These are phyloP conservation scores for Blastomussa wellsi DNA, from an alignment of 92 coral and sea anemone genomes.

Conservation along the genomic window DNA sequence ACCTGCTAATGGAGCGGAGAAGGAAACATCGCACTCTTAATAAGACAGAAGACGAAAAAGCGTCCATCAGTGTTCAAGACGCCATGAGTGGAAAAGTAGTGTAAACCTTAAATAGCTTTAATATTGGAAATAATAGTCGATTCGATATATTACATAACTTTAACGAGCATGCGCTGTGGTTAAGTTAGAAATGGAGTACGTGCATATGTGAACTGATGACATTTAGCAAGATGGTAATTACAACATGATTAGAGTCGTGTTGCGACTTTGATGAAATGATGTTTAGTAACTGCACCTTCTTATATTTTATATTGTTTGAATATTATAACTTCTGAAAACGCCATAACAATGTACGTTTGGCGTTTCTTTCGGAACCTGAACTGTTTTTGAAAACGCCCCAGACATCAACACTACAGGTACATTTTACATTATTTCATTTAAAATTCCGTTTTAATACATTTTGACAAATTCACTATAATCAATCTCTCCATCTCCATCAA, in stretches of 20 bases:
- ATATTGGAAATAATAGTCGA: neutral
- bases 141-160: neutral
- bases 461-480: conserved; percentile 90
- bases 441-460: conserved; percentile 32
- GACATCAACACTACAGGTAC: neutral
- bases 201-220: neutral
- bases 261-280: neutral
- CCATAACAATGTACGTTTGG: neutral
- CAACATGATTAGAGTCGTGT: too few species aligned
- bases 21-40: neutral
- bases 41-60: neutral
- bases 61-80: conserved; percentile 18
- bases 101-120: neutral
- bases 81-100: conserved; percentile 32
- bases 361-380: neutral
- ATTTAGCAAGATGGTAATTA: neutral
- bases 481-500: conserved; percentile 82
- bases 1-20: conserved; percentile 34
- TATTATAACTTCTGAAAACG: neutral
- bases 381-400: neutral
- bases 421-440: neutral
- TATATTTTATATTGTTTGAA: neutral
- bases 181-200: neutral
- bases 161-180: neutral
- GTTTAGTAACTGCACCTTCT: neutral